These are phyloP conservation scores for Gymnorhina tibicen DNA, from an alignment of 2,113 vertebrate genomes.

Conservation along the genomic window DNA sequence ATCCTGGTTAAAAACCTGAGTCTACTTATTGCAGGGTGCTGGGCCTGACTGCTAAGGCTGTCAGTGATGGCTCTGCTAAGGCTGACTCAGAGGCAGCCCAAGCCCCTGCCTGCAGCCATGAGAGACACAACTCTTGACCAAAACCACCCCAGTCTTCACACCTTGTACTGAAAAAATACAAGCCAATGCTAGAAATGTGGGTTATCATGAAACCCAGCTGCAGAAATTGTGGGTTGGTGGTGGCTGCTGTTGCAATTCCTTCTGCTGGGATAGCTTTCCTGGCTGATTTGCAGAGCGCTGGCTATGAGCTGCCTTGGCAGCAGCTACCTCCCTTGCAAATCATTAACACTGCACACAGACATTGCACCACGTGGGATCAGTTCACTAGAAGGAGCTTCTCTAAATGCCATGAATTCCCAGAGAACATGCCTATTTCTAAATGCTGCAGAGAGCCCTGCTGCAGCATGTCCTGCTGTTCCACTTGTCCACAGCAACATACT, in stretches of 20 bases:
- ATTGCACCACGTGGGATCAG: fast-evolving
- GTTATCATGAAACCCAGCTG: fast-evolving
- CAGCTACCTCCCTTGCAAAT: neutral
- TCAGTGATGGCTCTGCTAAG: neutral
- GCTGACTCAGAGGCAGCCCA: fast-evolving
- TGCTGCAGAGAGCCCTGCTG: fast-evolving
- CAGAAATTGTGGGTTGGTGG: neutral
- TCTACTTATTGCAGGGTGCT: neutral
- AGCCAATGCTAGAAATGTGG: neutral
- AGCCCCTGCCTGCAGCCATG: neutral
- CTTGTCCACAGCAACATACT: neutral
- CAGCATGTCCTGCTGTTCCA: fast-evolving
- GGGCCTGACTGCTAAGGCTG: neutral
- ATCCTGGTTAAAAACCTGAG: neutral
- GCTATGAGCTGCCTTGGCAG: neutral
- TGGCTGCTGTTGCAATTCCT: neutral
- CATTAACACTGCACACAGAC: neutral
- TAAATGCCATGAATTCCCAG: neutral
- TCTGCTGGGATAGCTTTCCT: neutral
- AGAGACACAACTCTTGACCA: neutral
- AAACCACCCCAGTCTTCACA: neutral
- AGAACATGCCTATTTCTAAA: neutral
- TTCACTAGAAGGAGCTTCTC: neutral
- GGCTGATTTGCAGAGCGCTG: neutral
- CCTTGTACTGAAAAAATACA: neutral